Base-by-base conservation (phyloP, 2,113 vertebrate genomes). In the Ptilorrhoa leucosticta region DNA sequence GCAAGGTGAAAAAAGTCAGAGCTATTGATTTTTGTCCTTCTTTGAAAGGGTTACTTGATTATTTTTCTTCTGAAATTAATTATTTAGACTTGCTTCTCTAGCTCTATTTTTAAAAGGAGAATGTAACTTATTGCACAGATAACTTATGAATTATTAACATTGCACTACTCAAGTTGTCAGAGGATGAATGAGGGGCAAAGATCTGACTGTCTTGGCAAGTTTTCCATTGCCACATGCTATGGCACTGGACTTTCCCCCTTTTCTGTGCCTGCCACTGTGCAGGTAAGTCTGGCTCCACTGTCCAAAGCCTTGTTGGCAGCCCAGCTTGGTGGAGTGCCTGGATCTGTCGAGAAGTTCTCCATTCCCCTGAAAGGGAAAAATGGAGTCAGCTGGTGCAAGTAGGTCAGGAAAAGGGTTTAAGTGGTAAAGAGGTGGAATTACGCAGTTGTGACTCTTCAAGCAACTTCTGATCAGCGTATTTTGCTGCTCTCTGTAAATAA, bases 61-160 rank as follows among this genome's bases (percentile, higher is more conserved):
- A 45, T 68, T 90, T 87, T 45, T 80, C 75, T 68, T 61, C 50
- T 39, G 31, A 35, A 31, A 83, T 88, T n/a, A 96, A 93, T 95
- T 95, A 95, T 95, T 93, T 78, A 89, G 42, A 60, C 39, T 76
- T 60, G 66, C 50, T 94, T 94, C 87, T 94, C 70, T 77, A 95
- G 94, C 90, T 94, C 85, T 94, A 21, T 92, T 95, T 96, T 96
- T 90, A 90, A 96, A 93, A 93, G 60, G 50, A 70, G 69, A 58
- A 47, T 0, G 33, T 81, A 94, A 93, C 76, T 94, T 88, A 81
- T 19, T 93, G 88, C 90, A 75, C 40, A 92, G 83, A 79, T 90
- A 91, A 81, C n/a, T 85, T 54, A 72, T 93, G 60, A 93, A 96
- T 96, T 92, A 96, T 96, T 96, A 90, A 95, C 22, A 7, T 40